These are phyloP conservation scores for Heterochromis multidens DNA, from an alignment of 2,113 vertebrate species.

Conservation along the genomic window DNA sequence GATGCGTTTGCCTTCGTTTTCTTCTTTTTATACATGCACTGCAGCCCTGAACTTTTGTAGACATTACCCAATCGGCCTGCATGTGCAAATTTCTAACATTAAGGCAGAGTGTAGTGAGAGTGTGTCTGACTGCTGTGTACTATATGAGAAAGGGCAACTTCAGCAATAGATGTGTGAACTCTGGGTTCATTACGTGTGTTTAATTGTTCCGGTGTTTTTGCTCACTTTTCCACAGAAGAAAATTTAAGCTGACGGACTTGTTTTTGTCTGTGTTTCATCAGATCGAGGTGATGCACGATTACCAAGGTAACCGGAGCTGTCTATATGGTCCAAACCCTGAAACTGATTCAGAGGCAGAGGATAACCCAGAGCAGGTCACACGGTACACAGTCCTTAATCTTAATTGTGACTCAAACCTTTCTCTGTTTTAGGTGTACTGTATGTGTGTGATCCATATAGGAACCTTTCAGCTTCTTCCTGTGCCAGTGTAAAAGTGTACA, in stretches of 20 bases:
- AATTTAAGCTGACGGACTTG: not conserved
- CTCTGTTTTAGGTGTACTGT: not conserved
- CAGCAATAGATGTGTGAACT: not conserved
- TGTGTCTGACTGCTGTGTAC: not conserved
- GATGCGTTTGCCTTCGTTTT: not conserved
- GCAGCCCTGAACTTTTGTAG: not conserved
- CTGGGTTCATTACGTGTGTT: not conserved
- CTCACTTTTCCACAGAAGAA: not conserved
- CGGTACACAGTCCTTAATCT: constrained; percentile 67
- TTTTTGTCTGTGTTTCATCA: constrained; percentile 57
- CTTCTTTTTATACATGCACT: not conserved
- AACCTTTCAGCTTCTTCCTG: not conserved
- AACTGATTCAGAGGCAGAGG: constrained; percentile 81
- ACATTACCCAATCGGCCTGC: not conserved
- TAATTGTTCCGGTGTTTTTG: not conserved
- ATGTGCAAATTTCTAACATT: not conserved
- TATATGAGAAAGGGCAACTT: not conserved
- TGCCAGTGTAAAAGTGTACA: not conserved
- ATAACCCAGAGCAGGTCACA: constrained; percentile 83
- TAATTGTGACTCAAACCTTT: not conserved
- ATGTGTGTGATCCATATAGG: not conserved
- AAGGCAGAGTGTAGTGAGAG: not conserved
- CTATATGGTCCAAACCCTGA: constrained; percentile 51
- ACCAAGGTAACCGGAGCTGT: constrained; percentile 83
- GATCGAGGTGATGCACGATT: constrained; percentile 92